phyloP scores from a whole-genome alignment of 2,888 invertebrate species.

The Sesamia inferens region DNA sequence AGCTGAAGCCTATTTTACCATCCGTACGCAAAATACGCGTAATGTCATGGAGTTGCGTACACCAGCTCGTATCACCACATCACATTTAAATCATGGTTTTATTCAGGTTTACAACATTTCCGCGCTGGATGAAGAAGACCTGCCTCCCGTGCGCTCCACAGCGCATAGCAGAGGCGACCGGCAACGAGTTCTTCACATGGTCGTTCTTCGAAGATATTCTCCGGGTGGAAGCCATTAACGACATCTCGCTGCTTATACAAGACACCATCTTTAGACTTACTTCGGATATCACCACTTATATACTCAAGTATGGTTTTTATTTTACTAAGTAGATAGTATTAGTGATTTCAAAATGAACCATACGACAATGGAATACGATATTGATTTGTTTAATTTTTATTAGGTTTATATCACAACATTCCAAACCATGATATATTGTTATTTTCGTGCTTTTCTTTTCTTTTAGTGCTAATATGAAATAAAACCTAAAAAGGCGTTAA shows the following conservation, averaged over 20 bases:
- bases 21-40: too few species aligned
- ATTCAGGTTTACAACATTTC: conserved; percentile 92
- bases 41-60: too few species aligned
- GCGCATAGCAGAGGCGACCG: conserved; percentile 88
- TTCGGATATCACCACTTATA: conserved; percentile 91
- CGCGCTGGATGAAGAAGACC: conserved; percentile 96
- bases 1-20: too few species aligned
- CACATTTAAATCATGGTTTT: too few species aligned
- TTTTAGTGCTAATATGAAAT: too few species aligned
- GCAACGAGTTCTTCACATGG: conserved; percentile 90
- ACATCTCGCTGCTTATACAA: conserved; percentile 91
- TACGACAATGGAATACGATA: neutral
- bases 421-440: too few species aligned
- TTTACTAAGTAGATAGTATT: neutral
- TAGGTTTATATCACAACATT: too few species aligned
- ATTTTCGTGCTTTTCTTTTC: too few species aligned
- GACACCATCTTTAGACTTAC: conserved; percentile 92
- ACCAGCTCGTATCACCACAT: too few species aligned
- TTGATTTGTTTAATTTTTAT: too few species aligned
- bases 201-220: conserved; percentile 95
- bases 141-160: conserved; percentile 93
- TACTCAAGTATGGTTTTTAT: conserved; percentile 85
- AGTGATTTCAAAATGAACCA: neutral
- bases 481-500: too few species aligned
- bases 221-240: conserved; percentile 92